Evolutionary conservation across 1,140 invertebrate species (phyloP), one percentile per base, ranked within the genome.

Genomic region (Brachystomella parvula): DNA sequence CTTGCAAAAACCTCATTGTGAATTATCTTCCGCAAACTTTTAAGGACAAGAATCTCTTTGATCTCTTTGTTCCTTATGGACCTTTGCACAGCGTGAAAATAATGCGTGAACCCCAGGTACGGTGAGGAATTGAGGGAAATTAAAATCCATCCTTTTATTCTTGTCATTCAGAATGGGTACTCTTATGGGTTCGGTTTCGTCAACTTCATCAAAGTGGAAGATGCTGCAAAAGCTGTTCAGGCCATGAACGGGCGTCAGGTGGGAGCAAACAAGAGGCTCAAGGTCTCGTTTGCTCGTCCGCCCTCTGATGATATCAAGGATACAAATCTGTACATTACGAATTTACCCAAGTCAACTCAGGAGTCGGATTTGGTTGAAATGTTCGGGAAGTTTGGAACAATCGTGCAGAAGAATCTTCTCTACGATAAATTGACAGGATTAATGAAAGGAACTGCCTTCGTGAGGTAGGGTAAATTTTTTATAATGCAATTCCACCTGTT

Each of bases 161-260:
- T 65, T 78, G 65, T 69, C 71, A 79, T 83, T 56, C 79, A 90
- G 83, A 94, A 92, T 78, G 91, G 91, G 28, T 96, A 96, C 78
- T 94, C 91, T 78, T 96, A 92, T 78, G 94, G 94, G 19, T 97
- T 95, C 80, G 94, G 92, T 24, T 97, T 97, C 81, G 92, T 96
- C 21, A 94, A 96, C 77, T 97, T 91, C 78, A 82, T 85, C 31
- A 86, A 85, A 69, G 85, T 88, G 67, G 87, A 90, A 76, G 91
- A 94, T 81, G 93, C 93, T 26, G 79, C 84, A 44, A 84, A 86
- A 73, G 94, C 94, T 31, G 94, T 96, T 67, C 83, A 86, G 72
- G 86, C 86, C 6, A 82, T 96, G 67, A 95, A 96, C 79, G 92
- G 93, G 28, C 85, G 91, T 67, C 87, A 90, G 76, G 83, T 94